Conservation (phyloP, 2,888 invertebrate species). For the Operophtera brumata region DNA sequence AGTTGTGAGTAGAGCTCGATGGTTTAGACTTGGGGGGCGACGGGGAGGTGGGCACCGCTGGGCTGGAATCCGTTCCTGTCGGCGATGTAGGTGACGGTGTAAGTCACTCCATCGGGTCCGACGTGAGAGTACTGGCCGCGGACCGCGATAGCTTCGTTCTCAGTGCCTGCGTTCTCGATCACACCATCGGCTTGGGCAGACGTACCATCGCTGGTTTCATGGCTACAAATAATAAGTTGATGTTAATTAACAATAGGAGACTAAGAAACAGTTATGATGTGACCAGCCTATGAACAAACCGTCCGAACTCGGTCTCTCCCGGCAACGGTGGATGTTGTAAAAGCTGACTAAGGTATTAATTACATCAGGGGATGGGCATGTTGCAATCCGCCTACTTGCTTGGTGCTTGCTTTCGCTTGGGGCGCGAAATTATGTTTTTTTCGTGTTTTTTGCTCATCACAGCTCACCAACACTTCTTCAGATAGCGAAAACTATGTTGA, state of each 20-base stretch:
- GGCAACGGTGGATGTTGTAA: too few relatives aligned
- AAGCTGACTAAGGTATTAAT: too few relatives aligned
- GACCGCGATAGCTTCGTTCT: conserved; percentile 68
- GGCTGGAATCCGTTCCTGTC: conserved; percentile 79
- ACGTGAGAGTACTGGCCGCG: conserved; percentile 72
- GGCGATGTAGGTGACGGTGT: conserved; percentile 73
- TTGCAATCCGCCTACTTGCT: too few relatives aligned
- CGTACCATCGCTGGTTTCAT: conserved; percentile 65
- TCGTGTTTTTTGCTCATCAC: too few relatives aligned
- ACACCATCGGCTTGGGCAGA: conserved; percentile 48
- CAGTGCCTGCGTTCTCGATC: conserved; percentile 66
- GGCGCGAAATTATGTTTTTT: too few relatives aligned
- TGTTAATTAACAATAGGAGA: background rate
- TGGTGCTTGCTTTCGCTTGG: too few relatives aligned
- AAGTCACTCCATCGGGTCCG: conserved; percentile 67
- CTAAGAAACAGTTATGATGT: too few relatives aligned
- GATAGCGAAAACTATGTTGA: too few relatives aligned
- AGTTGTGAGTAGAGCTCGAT: conserved; percentile 6
- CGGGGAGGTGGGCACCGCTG: conserved; percentile 54
- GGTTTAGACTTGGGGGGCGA: conserved; percentile 24
- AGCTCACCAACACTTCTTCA: too few relatives aligned
- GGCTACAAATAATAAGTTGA: conserved; percentile 36
- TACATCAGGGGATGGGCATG: too few relatives aligned
- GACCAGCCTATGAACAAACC: too few relatives aligned
- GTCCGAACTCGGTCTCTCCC: too few relatives aligned